Base-by-base conservation (phyloP, 2,888 invertebrate genomes). In the Candidula unifasciata region DNA sequence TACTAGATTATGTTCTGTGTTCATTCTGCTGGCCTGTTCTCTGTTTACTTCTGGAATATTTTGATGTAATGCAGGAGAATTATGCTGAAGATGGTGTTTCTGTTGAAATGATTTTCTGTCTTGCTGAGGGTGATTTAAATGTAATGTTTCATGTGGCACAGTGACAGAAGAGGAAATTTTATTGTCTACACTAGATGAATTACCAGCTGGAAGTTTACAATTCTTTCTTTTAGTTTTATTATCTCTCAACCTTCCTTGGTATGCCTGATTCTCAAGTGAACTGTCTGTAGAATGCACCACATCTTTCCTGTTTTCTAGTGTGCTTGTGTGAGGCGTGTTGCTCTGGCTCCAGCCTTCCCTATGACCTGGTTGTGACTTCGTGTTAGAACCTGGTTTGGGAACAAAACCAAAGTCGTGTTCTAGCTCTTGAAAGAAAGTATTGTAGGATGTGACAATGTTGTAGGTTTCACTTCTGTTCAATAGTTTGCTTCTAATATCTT, bases 261-360 rank as follows among this genome's bases (percentile, higher is more conserved):
- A n/a, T 27, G 18, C 54, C 80, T 89, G 89, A 44, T 88, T 88
- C 71, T 91, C 90, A 8, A 89, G 86, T 1, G 89, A 90, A 78
- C 89, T 90, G 85, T 90, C 91, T 79, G 89, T 90, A n/a, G 90
- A 90, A 30, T 89, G 88, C 24, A 89, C 88, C 60, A 88, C 88
- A 8, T 87, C 88, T 60, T 90, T 85, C 79, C 88, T 89, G 16
- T 87, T 80, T 44, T 88, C 87, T 54, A 79, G 74, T 33, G 82
- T 85, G 69, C 85, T 85, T 52, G 80, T 80, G 73, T 66, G 69
- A 33, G 80, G 85, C 2, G 69, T 68, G 27, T 33, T 27, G 24
- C 44, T 64, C 18, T 54, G 21, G 33, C 27, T 68, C 57, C 66
- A 57, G 18, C 52, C 80, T 68, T 68, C 68, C 52, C 76, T 54